These are phyloP conservation scores for Rhagophthalmus giganteus DNA, from an alignment of 2,888 invertebrate genomes.

Conservation along the genomic window DNA sequence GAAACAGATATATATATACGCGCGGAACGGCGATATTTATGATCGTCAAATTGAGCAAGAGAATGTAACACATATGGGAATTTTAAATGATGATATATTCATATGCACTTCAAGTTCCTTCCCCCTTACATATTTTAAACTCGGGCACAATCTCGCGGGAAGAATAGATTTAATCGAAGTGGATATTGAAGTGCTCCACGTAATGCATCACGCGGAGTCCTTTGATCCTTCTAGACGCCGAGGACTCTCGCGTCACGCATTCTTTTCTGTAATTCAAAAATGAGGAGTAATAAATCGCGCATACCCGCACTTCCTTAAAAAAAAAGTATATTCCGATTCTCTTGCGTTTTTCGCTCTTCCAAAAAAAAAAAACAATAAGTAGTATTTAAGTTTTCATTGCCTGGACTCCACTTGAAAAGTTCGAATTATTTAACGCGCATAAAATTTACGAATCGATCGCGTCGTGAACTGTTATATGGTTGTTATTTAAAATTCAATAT, in stretches of 20 bases:
- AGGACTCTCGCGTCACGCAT: slow-evolving; percentile 32
- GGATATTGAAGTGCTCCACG: slow-evolving; percentile 45
- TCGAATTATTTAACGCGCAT: too few relatives aligned
- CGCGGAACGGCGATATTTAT: slow-evolving; percentile 25
- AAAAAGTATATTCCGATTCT: not conserved
- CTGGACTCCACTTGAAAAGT: too few relatives aligned
- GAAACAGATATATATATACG: too few relatives aligned
- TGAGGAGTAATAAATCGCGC: not conserved
- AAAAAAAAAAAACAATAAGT: too few relatives aligned
- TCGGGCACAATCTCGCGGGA: slow-evolving; percentile 41
- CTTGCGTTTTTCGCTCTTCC: too few relatives aligned
- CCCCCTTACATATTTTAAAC: slow-evolving; percentile 41
- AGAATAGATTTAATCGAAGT: slow-evolving; percentile 49
- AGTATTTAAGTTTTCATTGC: too few relatives aligned
- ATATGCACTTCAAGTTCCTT: slow-evolving; percentile 36
- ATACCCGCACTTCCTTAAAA: too few relatives aligned
- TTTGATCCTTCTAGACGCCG: slow-evolving; percentile 43
- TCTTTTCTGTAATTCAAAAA: slow-evolving; percentile 2
- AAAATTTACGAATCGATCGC: too few relatives aligned
- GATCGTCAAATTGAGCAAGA: slow-evolving; percentile 28
- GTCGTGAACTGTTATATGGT: too few relatives aligned
- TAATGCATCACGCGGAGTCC: slow-evolving; percentile 47
- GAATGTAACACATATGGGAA: slow-evolving; percentile 29
- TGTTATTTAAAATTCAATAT: too few relatives aligned
- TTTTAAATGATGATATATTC: slow-evolving; percentile 36